phyloP scores from a whole-genome alignment of 2,888 invertebrate species.

The Volucella inflata region DNA sequence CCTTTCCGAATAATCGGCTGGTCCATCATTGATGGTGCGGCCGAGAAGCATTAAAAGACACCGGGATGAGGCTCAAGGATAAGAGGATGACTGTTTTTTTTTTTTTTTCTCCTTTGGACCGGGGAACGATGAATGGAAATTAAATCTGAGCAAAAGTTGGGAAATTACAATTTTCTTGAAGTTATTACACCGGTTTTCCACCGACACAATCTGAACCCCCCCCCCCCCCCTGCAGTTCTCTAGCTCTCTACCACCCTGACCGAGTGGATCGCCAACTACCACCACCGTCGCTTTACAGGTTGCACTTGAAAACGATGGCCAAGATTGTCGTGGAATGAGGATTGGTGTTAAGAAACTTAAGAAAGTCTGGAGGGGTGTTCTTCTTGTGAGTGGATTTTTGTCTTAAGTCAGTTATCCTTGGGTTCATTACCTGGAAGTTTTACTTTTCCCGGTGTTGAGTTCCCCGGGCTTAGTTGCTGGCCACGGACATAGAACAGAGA shows the following conservation, averaged over 20 bases:
- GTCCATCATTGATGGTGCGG: constrained; percentile 66
- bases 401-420: constrained; percentile 75
- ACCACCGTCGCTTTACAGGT: constrained; percentile 64
- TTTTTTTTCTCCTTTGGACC: not conserved
- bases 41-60: constrained; percentile 68
- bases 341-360: constrained; percentile 30
- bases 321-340: not conserved
- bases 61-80: constrained; percentile 48
- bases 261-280: constrained; percentile 40
- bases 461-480: constrained; percentile 42
- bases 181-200: constrained; percentile 73
- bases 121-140: constrained; percentile 63
- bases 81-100: constrained; percentile 23
- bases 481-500: constrained; percentile 16
- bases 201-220: constrained; percentile 67
- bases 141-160: constrained; percentile 74
- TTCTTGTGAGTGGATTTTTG: constrained; percentile 70
- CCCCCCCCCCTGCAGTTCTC: constrained; percentile 59
- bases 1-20: constrained; percentile 59
- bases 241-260: too few species aligned
- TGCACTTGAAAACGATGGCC: constrained; percentile 3
- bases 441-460: constrained; percentile 46
- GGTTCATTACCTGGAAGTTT: constrained; percentile 74
- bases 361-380: constrained; percentile 41
- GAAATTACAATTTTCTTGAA: constrained; percentile 75